These are phyloP conservation scores for Helicolenus hilgendorfi DNA, from an alignment of 2,797 vertebrate genomes.

Conservation along the genomic window DNA sequence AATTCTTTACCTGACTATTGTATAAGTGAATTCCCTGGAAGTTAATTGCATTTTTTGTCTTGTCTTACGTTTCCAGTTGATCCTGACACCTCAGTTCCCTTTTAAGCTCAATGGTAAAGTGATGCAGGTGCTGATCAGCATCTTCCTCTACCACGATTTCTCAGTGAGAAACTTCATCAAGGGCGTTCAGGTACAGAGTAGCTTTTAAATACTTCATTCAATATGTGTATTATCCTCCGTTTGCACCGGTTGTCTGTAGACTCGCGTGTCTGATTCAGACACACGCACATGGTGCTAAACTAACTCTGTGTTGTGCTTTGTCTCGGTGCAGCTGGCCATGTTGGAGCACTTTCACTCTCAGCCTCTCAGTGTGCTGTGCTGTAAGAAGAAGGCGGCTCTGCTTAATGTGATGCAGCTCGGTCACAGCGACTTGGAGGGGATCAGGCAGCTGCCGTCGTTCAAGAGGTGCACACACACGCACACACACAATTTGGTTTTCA, in stretches of 20 bases:
- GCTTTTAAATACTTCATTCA: background rate
- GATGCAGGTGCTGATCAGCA: conserved; percentile 94
- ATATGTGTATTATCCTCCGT: background rate
- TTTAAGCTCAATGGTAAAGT: conserved; percentile 96
- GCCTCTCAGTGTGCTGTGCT: conserved; percentile 96
- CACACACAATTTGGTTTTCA: conserved; percentile 31
- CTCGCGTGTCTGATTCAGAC: background rate
- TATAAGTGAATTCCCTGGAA: background rate
- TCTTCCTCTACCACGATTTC: conserved; percentile 98
- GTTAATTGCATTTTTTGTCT: background rate
- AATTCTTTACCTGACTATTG: background rate
- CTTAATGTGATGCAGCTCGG: conserved; percentile 87
- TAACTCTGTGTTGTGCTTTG: background rate
- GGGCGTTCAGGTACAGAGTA: conserved; percentile 93
- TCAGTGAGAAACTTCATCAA: conserved; percentile 98
- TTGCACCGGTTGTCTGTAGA: background rate
- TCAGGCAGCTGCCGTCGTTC: conserved; percentile 95
- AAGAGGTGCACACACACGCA: conserved; percentile 89
- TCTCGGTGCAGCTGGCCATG: conserved; percentile 92
- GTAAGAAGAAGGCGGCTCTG: conserved; percentile 87
- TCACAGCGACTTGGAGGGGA: conserved; percentile 91
- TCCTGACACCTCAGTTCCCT: conserved; percentile 92
- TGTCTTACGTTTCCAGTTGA: conserved; percentile 87
- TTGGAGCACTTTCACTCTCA: conserved; percentile 96
- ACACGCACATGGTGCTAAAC: background rate